phyloP scores from a whole-genome alignment of 2,888 invertebrate species.

The Hipparchia sbordonii region DNA sequence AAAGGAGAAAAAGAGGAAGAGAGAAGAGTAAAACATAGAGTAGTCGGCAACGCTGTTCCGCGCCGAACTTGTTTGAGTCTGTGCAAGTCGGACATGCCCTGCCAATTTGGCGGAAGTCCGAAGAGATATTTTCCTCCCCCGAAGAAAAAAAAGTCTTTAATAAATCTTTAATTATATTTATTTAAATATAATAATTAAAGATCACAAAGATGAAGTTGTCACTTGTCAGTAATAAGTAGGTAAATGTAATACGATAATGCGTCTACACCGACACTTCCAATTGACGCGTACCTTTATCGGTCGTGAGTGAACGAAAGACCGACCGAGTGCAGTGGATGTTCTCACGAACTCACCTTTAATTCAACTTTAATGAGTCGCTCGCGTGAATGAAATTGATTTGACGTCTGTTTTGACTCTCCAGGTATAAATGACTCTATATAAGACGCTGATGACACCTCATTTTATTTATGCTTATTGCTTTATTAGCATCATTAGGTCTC shows the following conservation, averaged over 20 bases:
- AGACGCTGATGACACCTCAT: conserved; percentile 45
- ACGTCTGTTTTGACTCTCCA: conserved; percentile 67
- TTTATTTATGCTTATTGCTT: conserved; percentile 44
- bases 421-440: conserved; percentile 40
- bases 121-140: too few species aligned
- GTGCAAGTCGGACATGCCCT: too few species aligned
- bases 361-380: conserved; percentile 77
- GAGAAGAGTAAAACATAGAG: too few species aligned
- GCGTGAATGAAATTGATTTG: conserved; percentile 82
- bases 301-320: conserved; percentile 61
- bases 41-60: too few species aligned
- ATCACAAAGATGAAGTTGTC: too few species aligned
- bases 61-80: too few species aligned
- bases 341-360: conserved; percentile 78
- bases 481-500: conserved; percentile 33
- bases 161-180: too few species aligned
- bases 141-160: too few species aligned
- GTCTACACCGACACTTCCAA: not conserved
- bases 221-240: too few species aligned
- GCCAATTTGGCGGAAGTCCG: too few species aligned
- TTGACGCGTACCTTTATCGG: conserved; percentile 43
- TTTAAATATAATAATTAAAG: too few species aligned
- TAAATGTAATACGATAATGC: not conserved
- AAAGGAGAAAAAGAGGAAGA: too few species aligned
- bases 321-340: conserved; percentile 54